Evolutionary conservation across 2,888 invertebrate genomes (phyloP), one percentile per base, ranked within the genome.

Genomic region (Papilio elwesi): DNA sequence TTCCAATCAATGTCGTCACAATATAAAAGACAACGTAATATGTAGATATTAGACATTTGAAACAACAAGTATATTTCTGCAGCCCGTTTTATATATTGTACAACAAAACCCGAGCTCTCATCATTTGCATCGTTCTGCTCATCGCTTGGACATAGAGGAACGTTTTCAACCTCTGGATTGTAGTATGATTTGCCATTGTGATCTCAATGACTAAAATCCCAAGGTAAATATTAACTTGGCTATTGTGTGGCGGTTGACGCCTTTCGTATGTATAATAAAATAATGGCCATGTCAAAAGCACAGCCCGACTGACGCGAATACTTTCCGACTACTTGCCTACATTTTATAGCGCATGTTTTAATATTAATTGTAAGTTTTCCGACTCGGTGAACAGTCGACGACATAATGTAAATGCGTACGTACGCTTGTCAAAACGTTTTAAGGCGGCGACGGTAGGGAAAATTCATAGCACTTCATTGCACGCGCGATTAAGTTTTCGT

Each of bases 311-410:
- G 90, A 91, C 88, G 88, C 79, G 87, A 85, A 92, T 90, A 87
- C 87, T 89, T 91, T 91, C 91, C 90, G 89, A 90, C 88, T 88
- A 88, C 88, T 90, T 90, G 89, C 79, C 84, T 91, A 86, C 87
- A 89, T 90, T 91, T 91, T 90, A 92, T 89, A 89, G 90, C 82
- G 91, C 92, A 91, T 91, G 90, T 91, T 90, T 92, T 90, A 91
- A 92, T 91, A 91, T 90, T 92, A 90, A 92, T 92, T 90, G 90
- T 90, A 89, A 90, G 91, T 91, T 91, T 90, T 90, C 90, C 83
- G 83, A 79, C 77, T 83, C 84, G 87, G 79, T 85, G 87, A 81
- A 76, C 82, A 70, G 76, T 76, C 82, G 83, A 85, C 82, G 82
- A 83, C 81, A 82, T 85, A 82, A 89, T 87, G 86, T 83, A 87